Evolutionary conservation across 2,888 invertebrate genomes (phyloP).

Genomic region (Dioctria linearis): DNA sequence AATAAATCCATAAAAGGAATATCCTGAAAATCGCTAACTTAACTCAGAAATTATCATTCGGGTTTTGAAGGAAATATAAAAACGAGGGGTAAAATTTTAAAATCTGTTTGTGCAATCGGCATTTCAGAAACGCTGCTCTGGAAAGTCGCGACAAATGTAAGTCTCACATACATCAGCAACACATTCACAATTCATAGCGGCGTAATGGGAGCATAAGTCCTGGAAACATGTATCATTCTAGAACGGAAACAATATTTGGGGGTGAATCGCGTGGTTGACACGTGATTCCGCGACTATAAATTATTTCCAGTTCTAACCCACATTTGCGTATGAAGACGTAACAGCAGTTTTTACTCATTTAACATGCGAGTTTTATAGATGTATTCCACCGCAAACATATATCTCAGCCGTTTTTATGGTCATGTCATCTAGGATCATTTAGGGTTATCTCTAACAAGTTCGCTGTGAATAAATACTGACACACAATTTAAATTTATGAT

Average conservation of each 20-base stretch:
- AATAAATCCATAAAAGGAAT: slow-evolving; percentile 8
- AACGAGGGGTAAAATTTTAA: slow-evolving; percentile 27
- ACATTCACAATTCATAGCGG: slow-evolving; percentile 25
- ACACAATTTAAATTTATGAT: slow-evolving; percentile 5
- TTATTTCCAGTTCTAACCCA: slow-evolving; percentile 40
- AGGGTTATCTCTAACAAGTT: slow-evolving; percentile 19
- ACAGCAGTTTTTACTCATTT: slow-evolving; percentile 41
- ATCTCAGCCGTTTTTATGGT: slow-evolving; percentile 36
- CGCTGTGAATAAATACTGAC: not conserved
- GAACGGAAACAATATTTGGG: slow-evolving; percentile 54
- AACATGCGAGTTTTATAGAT: slow-evolving; percentile 43
- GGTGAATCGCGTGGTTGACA: slow-evolving; percentile 55
- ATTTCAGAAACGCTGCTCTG: not conserved
- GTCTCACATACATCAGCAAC: slow-evolving; percentile 26
- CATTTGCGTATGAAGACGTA: slow-evolving; percentile 40
- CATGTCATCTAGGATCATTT: slow-evolving; percentile 33
- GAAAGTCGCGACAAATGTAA: slow-evolving; percentile 46
- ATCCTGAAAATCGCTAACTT: slow-evolving; percentile 24
- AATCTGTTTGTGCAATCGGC: slow-evolving; percentile 37
- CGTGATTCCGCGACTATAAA: slow-evolving; percentile 54
- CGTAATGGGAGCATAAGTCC: slow-evolving; percentile 53
- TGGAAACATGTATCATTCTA: slow-evolving; percentile 50
- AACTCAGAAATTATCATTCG: not conserved
- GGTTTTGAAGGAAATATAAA: not conserved
- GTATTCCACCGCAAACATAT: not conserved